Base-by-base conservation (phyloP, 37 sponge, comb jelly and placozoan genomes). In the Ephydatia muelleri region DNA sequence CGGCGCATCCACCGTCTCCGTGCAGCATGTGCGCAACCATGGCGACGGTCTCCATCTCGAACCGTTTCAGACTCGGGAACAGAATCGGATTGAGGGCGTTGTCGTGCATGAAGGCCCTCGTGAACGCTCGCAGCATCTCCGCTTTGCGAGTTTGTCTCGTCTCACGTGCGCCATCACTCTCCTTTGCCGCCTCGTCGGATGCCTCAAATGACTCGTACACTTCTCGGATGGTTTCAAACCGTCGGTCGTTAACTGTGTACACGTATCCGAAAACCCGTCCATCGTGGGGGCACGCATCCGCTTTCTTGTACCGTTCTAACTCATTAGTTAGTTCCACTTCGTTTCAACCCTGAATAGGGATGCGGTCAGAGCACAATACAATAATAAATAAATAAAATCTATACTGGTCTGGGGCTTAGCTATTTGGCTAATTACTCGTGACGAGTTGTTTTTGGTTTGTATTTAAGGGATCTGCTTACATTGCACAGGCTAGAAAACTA, bases 41-140 rank as follows among this genome's bases (percentile, higher is more conserved):
- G 72, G 95, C 85, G 69, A 93, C 92, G 1, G 75, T 72, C 78
- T 96, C 97, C 6, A 78, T 83, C 82, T 96, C 97, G 80, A 96
- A 91, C 67, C 76, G 85, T 67, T 84, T 80, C 26, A 89, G 68
- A 70, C 90, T 88, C 9, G 95, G 95, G 57, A 94, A 94, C 38
- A 94, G 87, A 82, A 94, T 65, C 27, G 95, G 92, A 83, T 86
- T 94, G 73, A 94, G 87, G 2, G 95, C 95, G 80, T 94, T 94
- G 49, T 94, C 95, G 43, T 91, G 92, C 33, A 91, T 66, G 49
- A 94, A 94, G 37, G 95, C 83, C 38, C 72, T 77, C n/a, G 80
- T 80, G 73, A 91, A 94, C 85, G 76, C 68, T 13, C 84, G 39
- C 21, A 91, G 90, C 33, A 94, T 78, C 1, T 82, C 81, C 22